Evolutionary conservation across 2,797 vertebrate species (phyloP).

Genomic region (Clarias laeviceps): DNA sequence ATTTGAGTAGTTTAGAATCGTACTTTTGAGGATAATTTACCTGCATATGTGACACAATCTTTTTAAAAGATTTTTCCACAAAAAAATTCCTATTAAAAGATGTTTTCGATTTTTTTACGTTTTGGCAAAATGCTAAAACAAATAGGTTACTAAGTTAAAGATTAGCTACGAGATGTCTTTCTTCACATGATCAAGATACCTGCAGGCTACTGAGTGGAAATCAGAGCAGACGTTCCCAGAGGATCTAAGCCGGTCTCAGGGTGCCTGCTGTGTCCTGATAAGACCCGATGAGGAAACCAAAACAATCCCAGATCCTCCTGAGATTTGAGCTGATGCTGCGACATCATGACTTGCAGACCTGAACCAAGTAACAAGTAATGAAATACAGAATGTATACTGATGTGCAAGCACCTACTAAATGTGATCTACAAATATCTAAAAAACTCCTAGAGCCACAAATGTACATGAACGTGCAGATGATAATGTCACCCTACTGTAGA

Average conservation of each 20-base stretch:
- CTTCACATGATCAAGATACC: background rate
- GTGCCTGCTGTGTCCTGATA: background rate
- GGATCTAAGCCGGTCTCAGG: background rate
- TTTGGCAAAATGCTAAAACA: background rate
- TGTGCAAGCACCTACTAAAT: background rate
- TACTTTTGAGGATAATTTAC: background rate
- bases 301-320: background rate
- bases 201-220: background rate
- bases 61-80: background rate
- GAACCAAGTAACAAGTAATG: background rate
- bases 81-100: background rate
- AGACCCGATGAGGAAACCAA: background rate
- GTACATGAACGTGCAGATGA: background rate
- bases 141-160: background rate
- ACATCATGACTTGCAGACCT: background rate
- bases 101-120: background rate
- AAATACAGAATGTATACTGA: background rate
- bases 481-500: background rate
- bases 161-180: background rate
- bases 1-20: background rate
- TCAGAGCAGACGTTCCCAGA: background rate
- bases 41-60: background rate
- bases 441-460: background rate
- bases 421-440: background rate
- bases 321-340: background rate